Conservation (phyloP, 2,888 invertebrate genomes). For the Stenoptilia bipunctidactyla region DNA sequence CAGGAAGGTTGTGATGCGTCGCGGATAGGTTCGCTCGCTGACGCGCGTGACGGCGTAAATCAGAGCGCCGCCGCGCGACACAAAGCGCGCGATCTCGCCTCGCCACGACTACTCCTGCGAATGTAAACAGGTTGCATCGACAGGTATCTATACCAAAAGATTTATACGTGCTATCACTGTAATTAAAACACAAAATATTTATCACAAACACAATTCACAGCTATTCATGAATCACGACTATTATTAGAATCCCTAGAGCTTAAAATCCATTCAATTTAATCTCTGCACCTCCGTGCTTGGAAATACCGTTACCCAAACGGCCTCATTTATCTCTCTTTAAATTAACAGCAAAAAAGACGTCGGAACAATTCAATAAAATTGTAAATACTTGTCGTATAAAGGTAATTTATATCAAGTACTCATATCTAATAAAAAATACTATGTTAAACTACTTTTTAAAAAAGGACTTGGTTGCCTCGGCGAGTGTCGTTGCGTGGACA, state of each 20-base stretch:
- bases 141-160: constrained; percentile 63
- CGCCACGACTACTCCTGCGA: constrained; percentile 40
- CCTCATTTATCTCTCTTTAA: constrained; percentile 16
- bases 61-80: constrained; percentile 34
- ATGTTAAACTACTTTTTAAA: too few species aligned
- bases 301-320: constrained; percentile 41
- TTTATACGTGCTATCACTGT: constrained; percentile 65
- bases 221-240: too few species aligned
- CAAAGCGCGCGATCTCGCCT: constrained; percentile 30
- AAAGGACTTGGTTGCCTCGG: too few species aligned
- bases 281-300: too few species aligned
- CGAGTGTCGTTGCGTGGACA: constrained; percentile 26
- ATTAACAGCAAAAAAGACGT: constrained; percentile 31
- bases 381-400: constrained; percentile 55
- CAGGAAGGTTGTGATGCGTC: background rate
- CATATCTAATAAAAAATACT: constrained; percentile 31
- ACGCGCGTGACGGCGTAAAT: constrained; percentile 67
- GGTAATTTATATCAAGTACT: constrained; percentile 41
- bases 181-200: too few species aligned
- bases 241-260: too few species aligned
- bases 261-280: too few species aligned
- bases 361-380: constrained; percentile 39
- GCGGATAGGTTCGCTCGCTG: constrained; percentile 29
- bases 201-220: too few species aligned
- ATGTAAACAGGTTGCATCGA: constrained; percentile 68